Percentiles rank a stretch among this genome's conserved stretches.
phyloP scores from a whole-genome alignment of 2,113 vertebrate genomes.

The Orcinus orca region DNA sequence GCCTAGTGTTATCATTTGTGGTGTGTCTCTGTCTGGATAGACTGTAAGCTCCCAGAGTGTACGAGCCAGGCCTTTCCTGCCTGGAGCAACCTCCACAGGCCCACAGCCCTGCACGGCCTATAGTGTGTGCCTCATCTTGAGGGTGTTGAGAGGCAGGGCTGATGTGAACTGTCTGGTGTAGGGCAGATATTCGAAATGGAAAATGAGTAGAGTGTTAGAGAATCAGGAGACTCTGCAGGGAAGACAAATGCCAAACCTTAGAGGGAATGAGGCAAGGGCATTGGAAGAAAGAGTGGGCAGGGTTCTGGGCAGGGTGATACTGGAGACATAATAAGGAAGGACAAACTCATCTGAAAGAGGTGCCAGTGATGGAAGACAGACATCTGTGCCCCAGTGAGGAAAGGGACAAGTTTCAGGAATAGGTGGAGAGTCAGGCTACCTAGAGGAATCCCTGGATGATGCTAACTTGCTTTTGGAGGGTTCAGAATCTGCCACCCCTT shows the following conservation, averaged over 20 bases:
- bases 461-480: background rate
- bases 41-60: background rate
- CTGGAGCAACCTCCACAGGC: fast-evolving
- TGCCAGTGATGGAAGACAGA: background rate
- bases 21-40: background rate
- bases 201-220: background rate
- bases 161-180: background rate
- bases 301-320: background rate
- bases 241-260: background rate
- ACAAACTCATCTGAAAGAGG: background rate
- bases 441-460: background rate
- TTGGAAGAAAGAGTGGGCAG: background rate
- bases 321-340: background rate
- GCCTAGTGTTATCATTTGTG: background rate
- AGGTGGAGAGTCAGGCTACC: background rate
- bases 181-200: background rate
- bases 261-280: no score
- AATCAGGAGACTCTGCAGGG: background rate
- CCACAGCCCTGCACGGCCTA: fast-evolving
- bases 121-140: background rate
- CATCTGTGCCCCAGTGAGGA: background rate
- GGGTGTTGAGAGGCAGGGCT: background rate
- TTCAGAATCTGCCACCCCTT: background rate
- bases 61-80: background rate
- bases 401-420: background rate